phyloP scores from a whole-genome alignment of 2,888 invertebrate species.

The Phanerotoma sp. region DNA sequence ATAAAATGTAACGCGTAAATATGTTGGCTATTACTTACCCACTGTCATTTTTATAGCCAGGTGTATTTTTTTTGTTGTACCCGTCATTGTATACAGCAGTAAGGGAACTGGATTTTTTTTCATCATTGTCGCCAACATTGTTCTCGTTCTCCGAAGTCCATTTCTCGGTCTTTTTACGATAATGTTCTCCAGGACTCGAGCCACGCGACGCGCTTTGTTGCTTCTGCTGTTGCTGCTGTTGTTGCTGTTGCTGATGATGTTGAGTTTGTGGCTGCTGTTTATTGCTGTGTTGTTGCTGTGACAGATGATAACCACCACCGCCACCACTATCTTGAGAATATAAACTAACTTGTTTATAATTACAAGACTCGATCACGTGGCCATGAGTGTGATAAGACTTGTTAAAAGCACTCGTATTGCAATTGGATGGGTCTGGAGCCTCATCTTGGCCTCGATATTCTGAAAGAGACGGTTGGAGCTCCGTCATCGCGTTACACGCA shows the following conservation, averaged over 20 bases:
- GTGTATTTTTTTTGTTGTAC: conserved; percentile 55
- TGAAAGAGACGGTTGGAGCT: conserved; percentile 56
- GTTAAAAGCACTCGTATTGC: conserved; percentile 20
- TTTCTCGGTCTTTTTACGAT: conserved; percentile 37
- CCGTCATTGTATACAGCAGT: conserved; percentile 53
- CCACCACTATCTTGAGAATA: conserved; percentile 48
- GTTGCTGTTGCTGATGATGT: conserved; percentile 29
- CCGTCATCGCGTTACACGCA: conserved; percentile 57
- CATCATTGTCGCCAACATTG: conserved; percentile 32
- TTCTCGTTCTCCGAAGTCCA: conserved; percentile 33
- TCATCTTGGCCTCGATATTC: conserved; percentile 56
- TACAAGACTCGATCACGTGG: conserved; percentile 1
- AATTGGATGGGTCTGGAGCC: conserved; percentile 50
- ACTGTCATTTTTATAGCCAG: conserved; percentile 56
- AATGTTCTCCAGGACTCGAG: conserved; percentile 36
- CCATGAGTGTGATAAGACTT: conserved; percentile 7
- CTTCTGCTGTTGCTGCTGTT: conserved; percentile 28
- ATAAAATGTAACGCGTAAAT: neutral
- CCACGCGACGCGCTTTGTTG: conserved; percentile 39
- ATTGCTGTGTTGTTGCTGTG: conserved; percentile 25
- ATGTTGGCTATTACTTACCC: conserved; percentile 42
- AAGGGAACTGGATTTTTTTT: conserved; percentile 36
- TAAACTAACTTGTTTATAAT: neutral
- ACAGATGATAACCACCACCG: conserved; percentile 38
- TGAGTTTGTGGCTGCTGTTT: conserved; percentile 29